Base-by-base conservation (phyloP, 1,140 invertebrate genomes). In the Trichogramma pretiosum region DNA sequence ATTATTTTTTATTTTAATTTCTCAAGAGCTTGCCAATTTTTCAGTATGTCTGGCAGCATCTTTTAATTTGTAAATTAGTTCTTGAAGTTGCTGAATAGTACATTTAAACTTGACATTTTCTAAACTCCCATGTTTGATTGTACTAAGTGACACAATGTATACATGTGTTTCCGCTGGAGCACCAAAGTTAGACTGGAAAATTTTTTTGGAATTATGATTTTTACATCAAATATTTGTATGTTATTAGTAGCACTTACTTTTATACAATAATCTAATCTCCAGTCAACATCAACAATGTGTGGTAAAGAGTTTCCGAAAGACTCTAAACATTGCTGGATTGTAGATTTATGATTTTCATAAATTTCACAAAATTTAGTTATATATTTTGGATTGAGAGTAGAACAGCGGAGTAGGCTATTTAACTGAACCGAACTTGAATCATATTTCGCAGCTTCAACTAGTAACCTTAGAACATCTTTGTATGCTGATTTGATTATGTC, bases 51-150 rank as follows among this genome's bases (percentile, higher is more conserved):
- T 63, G 30, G 77, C 67, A 21, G 77, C 69, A 59, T 82, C 79
- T 64, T 81, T 81, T 10, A 83, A 62, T 62, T 83, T 83, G 47
- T 77, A 75, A 33, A 82, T 74, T 44, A 83, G 63, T 63, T 83
- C 80, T 65, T 83, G 80, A 32, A 83, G 58, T 56, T 83, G 75
- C 45, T 79, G 77, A 17, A 72, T 68, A 16, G 73, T 76, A 57
- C 80, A 82, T 3, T 70, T 73, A 57, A 83, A 83, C 33, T 68
- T 67, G 28, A 82, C 52, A 57, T 73, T 62, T 28, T 75, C 65
- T 34, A 60, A 47, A 22, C 65, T 57, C 38, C 70, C 70, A 24
- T 57, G 34, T 44, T 77, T 67, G 2, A 68, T 75, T 50, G 64
- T 70, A 40, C 58, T 64, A 10, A 77, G 47, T 49, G 56, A 59